Percentiles rank a stretch among this genome's conserved stretches.
These are phyloP conservation scores for Ophioninae sp. DNA, from an alignment of 2,888 invertebrate genomes.

Conservation along the genomic window DNA sequence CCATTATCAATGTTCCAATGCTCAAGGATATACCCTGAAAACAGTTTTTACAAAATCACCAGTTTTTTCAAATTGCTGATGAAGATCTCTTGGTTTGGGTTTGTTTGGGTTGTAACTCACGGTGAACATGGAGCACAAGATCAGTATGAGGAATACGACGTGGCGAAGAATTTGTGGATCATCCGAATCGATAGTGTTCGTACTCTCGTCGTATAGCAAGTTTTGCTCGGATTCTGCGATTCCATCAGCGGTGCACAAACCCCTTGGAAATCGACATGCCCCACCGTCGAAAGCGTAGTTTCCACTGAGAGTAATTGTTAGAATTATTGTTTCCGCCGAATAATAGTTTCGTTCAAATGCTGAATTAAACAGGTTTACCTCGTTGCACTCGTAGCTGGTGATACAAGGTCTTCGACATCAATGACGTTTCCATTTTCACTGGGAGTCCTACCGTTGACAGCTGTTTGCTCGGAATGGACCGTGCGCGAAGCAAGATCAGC, in stretches of 20 bases:
- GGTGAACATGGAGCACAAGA: slow-evolving; percentile 94
- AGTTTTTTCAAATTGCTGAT: neutral
- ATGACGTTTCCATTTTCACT: slow-evolving; percentile 74
- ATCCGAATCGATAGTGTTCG: slow-evolving; percentile 81
- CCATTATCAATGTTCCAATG: slow-evolving; percentile 91
- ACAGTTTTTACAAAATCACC: slow-evolving; percentile 22
- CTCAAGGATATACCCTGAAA: slow-evolving; percentile 90
- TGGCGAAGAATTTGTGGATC: slow-evolving; percentile 90
- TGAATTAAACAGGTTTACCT: slow-evolving; percentile 58
- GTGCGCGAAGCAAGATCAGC: slow-evolving; percentile 65
- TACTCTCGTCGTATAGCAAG: slow-evolving; percentile 72
- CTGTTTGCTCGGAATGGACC: slow-evolving; percentile 60
- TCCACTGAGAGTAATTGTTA: slow-evolving; percentile 47
- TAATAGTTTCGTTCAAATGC: neutral
- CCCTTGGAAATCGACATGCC: slow-evolving; percentile 69
- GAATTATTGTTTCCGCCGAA: neutral
- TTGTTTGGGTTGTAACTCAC: slow-evolving; percentile 82
- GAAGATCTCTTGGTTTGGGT: neutral
- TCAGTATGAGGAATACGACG: slow-evolving; percentile 89
- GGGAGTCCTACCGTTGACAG: slow-evolving; percentile 66
- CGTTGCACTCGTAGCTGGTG: slow-evolving; percentile 66
- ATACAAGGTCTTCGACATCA: slow-evolving; percentile 80
- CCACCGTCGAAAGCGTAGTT: slow-evolving; percentile 67
- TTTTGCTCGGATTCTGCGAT: slow-evolving; percentile 76
- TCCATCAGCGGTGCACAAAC: slow-evolving; percentile 72